phyloP scores from a whole-genome alignment of 2,888 invertebrate species.

The Drosophila yooni region DNA sequence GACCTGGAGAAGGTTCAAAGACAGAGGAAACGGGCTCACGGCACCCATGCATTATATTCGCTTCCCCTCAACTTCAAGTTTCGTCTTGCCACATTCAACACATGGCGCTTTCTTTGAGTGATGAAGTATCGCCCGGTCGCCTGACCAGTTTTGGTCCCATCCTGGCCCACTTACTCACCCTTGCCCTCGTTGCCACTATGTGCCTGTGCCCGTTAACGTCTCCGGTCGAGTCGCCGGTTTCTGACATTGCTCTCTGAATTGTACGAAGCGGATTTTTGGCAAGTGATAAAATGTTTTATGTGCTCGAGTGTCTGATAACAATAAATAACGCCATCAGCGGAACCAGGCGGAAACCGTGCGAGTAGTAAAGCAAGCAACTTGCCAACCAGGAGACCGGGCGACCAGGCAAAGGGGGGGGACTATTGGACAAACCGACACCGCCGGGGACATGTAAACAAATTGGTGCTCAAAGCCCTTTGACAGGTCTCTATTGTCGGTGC shows the following conservation, averaged over 20 bases:
- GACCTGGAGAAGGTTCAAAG: not conserved
- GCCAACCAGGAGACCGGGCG: not conserved
- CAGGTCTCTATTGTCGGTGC: constrained; percentile 47
- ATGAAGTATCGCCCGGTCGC: constrained; percentile 58
- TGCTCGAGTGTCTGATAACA: constrained; percentile 78
- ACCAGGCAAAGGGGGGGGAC: not conserved
- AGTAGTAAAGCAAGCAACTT: constrained; percentile 10
- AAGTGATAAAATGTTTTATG: constrained; percentile 79
- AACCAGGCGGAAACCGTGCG: constrained; percentile 36
- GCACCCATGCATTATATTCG: constrained; percentile 74
- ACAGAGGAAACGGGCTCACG: constrained; percentile 19
- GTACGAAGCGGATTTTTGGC: constrained; percentile 49
- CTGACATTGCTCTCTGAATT: constrained; percentile 47
- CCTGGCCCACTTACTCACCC: not conserved
- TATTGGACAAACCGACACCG: constrained; percentile 33
- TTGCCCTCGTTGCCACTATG: constrained; percentile 2
- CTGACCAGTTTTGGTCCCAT: constrained; percentile 25
- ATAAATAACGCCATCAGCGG: constrained; percentile 77
- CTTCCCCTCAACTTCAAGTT: constrained; percentile 64
- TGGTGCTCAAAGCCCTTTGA: constrained; percentile 71
- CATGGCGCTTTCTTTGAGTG: constrained; percentile 66
- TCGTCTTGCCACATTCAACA: constrained; percentile 61
- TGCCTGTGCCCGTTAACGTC: constrained; percentile 7
- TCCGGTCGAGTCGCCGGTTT: constrained; percentile 44
- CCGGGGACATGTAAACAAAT: constrained; percentile 73